These are phyloP conservation scores for Capitulum mitella DNA, from an alignment of 2,888 invertebrate species.

Conservation along the genomic window DNA sequence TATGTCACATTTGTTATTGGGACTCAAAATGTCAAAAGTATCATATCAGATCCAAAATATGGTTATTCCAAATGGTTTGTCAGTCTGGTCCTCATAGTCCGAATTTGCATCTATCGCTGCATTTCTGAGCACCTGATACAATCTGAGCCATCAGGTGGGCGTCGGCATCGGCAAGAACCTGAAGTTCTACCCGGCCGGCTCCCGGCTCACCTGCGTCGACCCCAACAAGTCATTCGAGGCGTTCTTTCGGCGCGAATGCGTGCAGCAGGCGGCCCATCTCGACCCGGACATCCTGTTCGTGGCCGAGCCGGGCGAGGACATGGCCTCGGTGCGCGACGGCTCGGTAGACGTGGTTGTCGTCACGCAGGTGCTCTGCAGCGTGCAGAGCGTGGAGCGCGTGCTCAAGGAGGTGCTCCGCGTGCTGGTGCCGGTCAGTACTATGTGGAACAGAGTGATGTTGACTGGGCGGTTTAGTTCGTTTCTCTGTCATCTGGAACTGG, in stretches of 20 bases:
- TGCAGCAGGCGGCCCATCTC: not conserved
- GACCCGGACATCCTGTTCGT: slow-evolving; percentile 37
- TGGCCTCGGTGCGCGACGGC: slow-evolving; percentile 37
- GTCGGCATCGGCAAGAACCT: slow-evolving; percentile 14
- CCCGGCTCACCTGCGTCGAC: slow-evolving; percentile 20
- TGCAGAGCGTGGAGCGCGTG: slow-evolving; percentile 36
- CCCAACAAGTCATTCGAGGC: slow-evolving; percentile 12
- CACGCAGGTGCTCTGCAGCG: slow-evolving; percentile 39
- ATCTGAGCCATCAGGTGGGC: not conserved
- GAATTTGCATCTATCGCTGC: too few species aligned
- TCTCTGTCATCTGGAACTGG: too few species aligned
- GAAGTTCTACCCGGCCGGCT: slow-evolving; percentile 22
- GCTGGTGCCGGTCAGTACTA: slow-evolving; percentile 38
- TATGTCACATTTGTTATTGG: too few species aligned
- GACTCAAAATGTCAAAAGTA: too few species aligned
- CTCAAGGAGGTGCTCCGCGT: slow-evolving; percentile 39
- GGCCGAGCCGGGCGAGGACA: slow-evolving; percentile 37
- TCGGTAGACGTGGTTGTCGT: slow-evolving; percentile 40
- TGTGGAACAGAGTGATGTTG: too few species aligned
- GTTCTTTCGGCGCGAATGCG: not conserved
- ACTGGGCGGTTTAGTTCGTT: too few species aligned
- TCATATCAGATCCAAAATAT: too few species aligned
- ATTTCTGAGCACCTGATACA: too few species aligned
- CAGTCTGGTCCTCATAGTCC: too few species aligned
- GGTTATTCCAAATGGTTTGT: too few species aligned